phyloP scores from a whole-genome alignment of 1,140 invertebrate species.

The Drosophila miranda region DNA sequence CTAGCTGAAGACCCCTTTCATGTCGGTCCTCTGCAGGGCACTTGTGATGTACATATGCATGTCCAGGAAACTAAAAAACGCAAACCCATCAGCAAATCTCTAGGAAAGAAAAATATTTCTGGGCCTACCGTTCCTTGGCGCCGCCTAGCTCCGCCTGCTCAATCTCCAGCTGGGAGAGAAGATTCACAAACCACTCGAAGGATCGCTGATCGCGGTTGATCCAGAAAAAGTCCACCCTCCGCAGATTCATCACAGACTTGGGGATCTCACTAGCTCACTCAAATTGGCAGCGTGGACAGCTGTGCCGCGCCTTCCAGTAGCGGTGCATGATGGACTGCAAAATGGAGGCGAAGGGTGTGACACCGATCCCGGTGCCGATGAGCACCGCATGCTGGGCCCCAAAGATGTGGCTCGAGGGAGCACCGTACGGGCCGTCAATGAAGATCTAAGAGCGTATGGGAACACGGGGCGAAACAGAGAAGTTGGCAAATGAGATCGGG shows the following conservation, averaged over 20 bases:
- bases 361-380: conserved; percentile 97
- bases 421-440: conserved; percentile 97
- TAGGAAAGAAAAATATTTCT: neutral
- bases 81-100: neutral
- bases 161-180: conserved; percentile 95
- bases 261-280: conserved; percentile 92
- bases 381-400: conserved; percentile 96
- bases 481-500: conserved; percentile 20
- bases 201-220: conserved; percentile 98
- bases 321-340: conserved; percentile 97
- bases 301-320: conserved; percentile 92
- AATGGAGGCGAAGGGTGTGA: conserved; percentile 98
- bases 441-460: conserved; percentile 86
- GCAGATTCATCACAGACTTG: conserved; percentile 91
- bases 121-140: conserved; percentile 87
- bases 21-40: conserved; percentile 94
- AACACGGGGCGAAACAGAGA: neutral
- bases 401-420: conserved; percentile 97
- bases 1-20: conserved; percentile 96
- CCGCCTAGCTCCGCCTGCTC: conserved; percentile 94
- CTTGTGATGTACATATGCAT: conserved; percentile 99
- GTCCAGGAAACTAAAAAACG: conserved; percentile 88
- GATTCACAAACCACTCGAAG: conserved; percentile 98
- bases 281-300: conserved; percentile 93
- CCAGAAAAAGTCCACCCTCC: conserved; percentile 99